Conservation (phyloP, 1,140 invertebrate species). For the Zaprionus taronus region DNA sequence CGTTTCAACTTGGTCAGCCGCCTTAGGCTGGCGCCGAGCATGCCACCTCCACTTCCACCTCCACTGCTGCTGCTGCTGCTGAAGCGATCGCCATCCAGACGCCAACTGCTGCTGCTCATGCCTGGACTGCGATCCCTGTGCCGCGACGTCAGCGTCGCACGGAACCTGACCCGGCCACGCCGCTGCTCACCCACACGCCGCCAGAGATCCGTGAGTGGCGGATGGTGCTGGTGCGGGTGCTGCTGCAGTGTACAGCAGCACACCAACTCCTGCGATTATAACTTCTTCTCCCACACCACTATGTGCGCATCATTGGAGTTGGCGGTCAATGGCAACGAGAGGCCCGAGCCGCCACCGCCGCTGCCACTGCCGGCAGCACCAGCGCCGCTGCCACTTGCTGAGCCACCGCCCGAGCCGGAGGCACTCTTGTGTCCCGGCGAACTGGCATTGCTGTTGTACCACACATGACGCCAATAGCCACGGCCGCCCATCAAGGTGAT, state of each 20-base stretch:
- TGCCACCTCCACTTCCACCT: conserved; percentile 29
- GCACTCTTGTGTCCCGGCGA: conserved; percentile 81
- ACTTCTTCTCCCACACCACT: conserved; percentile 95
- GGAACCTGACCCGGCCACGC: conserved; percentile 71
- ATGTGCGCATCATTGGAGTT: conserved; percentile 93
- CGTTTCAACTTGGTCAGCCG: conserved; percentile 77
- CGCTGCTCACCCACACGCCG: conserved; percentile 53
- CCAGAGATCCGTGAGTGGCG: conserved; percentile 61
- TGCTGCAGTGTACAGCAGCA: conserved; percentile 75
- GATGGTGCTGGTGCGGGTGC: conserved; percentile 69
- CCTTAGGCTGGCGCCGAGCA: conserved; percentile 67
- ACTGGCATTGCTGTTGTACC: conserved; percentile 85
- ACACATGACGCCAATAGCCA: conserved; percentile 92
- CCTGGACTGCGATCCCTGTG: conserved; percentile 36
- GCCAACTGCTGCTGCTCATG: conserved; percentile 32
- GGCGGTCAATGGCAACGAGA: conserved; percentile 85
- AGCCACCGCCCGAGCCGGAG: conserved; percentile 17
- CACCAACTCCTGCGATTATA: conserved; percentile 86
- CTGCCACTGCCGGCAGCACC: conserved; percentile 26
- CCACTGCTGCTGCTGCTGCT: background rate
- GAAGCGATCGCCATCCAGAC: conserved; percentile 19
- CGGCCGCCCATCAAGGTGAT: conserved; percentile 94
- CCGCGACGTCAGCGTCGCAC: conserved; percentile 63
- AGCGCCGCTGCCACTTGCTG: background rate
- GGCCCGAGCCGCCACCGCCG: conserved; percentile 14